A percentile compares a stretch with the other conserved stretches of the same genome.
phyloP scores from a whole-genome alignment of 2,113 vertebrate species.

The Hepsetus odoe region DNA sequence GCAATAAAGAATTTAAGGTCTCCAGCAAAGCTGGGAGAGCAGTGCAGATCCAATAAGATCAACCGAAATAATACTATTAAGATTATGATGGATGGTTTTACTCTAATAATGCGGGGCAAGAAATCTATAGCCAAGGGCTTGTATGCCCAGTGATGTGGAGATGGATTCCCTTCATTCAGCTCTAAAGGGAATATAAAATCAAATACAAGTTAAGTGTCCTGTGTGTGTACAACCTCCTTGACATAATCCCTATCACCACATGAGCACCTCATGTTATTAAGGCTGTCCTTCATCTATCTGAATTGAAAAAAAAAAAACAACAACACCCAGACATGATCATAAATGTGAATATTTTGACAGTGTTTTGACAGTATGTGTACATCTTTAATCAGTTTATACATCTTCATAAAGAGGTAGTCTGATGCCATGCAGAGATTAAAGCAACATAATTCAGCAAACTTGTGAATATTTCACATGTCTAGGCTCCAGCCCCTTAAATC shows the following conservation, averaged over 20 bases:
- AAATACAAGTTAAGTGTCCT: neutral
- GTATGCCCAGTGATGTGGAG: neutral
- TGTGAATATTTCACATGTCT: constrained; percentile 44
- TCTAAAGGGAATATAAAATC: neutral
- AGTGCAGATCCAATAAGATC: constrained; percentile 8
- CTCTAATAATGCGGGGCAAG: neutral
- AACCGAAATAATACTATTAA: constrained; percentile 9
- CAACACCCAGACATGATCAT: neutral
- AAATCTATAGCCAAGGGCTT: neutral
- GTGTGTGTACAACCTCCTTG: neutral
- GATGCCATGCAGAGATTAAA: constrained; percentile 29
- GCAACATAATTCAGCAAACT: constrained; percentile 31
- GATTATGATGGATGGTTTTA: constrained; percentile 21
- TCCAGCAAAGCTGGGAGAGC: constrained; percentile 21
- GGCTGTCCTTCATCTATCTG: neutral
- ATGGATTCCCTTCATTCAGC: neutral
- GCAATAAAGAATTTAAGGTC: constrained; percentile 6
- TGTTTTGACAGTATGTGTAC: neutral
- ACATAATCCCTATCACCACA: neutral
- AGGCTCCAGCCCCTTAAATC: constrained; percentile 32
- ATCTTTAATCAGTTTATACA: neutral
- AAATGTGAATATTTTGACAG: neutral
- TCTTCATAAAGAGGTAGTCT: constrained; percentile 1
- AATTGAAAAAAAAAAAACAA: neutral
- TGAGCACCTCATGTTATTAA: neutral